Evolutionary conservation across 2,113 vertebrate species (phyloP).

Genomic region (Argyrosomus japonicus): DNA sequence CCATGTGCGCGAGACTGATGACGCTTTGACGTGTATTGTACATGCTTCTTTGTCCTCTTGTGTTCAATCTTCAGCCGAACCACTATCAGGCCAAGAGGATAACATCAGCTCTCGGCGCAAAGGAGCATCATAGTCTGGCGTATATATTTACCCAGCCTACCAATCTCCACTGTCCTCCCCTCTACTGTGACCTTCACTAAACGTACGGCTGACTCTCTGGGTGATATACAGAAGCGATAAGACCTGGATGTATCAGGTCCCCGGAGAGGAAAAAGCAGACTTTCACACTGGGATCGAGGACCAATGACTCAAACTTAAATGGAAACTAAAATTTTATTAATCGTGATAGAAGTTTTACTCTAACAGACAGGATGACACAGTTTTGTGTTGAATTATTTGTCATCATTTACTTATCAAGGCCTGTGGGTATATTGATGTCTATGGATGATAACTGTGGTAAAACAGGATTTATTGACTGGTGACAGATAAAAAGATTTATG

Average conservation of each 20-base stretch:
- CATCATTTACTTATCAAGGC: neutral
- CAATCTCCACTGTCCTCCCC: slow-evolving; percentile 63
- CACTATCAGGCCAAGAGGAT: slow-evolving; percentile 62
- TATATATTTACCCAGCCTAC: slow-evolving; percentile 68
- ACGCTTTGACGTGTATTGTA: slow-evolving; percentile 21
- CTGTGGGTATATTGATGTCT: neutral
- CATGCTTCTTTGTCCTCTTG: slow-evolving; percentile 51
- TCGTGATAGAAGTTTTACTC: neutral
- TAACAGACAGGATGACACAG: neutral
- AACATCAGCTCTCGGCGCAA: slow-evolving; percentile 70
- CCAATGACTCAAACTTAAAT: slow-evolving; percentile 2
- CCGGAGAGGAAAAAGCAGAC: neutral
- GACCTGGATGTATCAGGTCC: slow-evolving; percentile 31
- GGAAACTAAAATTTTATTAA: neutral
- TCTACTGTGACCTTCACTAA: slow-evolving; percentile 79
- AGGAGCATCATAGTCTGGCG: slow-evolving; percentile 38
- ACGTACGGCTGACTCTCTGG: slow-evolving; percentile 56
- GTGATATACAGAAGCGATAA: slow-evolving; percentile 56
- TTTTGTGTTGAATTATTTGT: neutral
- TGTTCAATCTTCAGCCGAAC: slow-evolving; percentile 46
- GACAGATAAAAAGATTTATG: neutral
- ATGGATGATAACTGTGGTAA: neutral
- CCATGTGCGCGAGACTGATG: slow-evolving; percentile 1
- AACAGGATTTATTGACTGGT: neutral
- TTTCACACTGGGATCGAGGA: neutral